Percentiles rank a stretch among this genome's conserved stretches.
These are phyloP conservation scores for Crotophaga sulcirostris DNA, from an alignment of 2,113 vertebrate genomes.

Conservation along the genomic window DNA sequence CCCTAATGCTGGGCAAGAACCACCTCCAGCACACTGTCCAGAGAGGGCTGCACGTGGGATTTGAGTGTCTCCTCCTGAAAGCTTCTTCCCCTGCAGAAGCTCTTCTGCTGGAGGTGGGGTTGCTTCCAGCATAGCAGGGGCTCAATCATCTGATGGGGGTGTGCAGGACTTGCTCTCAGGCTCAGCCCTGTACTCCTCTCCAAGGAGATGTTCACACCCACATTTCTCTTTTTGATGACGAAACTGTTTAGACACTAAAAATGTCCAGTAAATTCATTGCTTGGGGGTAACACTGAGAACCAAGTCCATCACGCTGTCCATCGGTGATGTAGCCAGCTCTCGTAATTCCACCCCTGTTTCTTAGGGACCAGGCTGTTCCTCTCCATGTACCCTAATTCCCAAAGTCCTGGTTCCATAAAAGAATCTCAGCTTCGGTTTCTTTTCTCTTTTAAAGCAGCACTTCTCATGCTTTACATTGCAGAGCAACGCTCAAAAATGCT, in stretches of 20 bases:
- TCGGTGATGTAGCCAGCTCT: background rate
- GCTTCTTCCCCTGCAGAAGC: background rate
- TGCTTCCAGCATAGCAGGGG: background rate
- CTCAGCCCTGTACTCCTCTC: background rate
- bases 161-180: background rate
- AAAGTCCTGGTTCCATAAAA: background rate
- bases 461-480: background rate
- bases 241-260: background rate
- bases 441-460: background rate
- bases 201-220: background rate
- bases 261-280: background rate
- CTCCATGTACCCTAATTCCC: background rate
- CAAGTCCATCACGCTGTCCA: background rate
- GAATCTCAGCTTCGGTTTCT: background rate
- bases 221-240: background rate
- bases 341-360: background rate
- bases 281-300: no score
- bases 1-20: background rate
- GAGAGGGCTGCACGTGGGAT: rapidly evolving
- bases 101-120: background rate
- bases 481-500: background rate
- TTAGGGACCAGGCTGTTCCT: background rate
- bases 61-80: background rate
- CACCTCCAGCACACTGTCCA: background rate
- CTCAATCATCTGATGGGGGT: rapidly evolving